These are phyloP conservation scores for Actinia tenebrosa DNA, from an alignment of 64 coral and sea anemone genomes.

Conservation along the genomic window DNA sequence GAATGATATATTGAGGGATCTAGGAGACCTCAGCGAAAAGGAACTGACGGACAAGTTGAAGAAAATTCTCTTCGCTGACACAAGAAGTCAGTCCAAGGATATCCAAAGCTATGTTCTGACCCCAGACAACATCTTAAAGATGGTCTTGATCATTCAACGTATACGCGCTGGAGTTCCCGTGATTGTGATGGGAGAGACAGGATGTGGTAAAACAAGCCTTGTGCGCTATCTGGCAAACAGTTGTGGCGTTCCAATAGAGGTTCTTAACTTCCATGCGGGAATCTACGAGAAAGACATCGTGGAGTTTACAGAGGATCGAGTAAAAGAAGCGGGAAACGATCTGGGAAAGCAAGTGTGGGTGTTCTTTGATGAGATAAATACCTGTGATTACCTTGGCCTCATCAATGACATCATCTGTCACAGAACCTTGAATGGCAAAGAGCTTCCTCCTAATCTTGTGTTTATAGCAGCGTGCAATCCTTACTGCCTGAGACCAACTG, in stretches of 20 bases:
- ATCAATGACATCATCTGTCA: conserved; percentile 80
- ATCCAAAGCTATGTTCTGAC: conserved; percentile 66
- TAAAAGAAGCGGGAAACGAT: conserved; percentile 16
- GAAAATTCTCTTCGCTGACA: conserved; percentile 37
- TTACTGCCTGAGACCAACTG: conserved; percentile 64
- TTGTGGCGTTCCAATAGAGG: conserved; percentile 54
- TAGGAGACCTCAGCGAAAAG: conserved; percentile 38
- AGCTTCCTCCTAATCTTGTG: conserved; percentile 61
- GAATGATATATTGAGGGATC: conserved; percentile 45
- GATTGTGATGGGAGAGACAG: conserved; percentile 95
- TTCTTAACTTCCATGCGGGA: conserved; percentile 85
- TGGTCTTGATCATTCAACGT: conserved; percentile 84
- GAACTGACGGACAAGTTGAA: conserved; percentile 65
- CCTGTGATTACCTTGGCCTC: conserved; percentile 68
- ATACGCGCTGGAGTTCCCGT: conserved; percentile 82
- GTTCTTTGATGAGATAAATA: conserved; percentile 93
- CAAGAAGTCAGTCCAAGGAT: not conserved
- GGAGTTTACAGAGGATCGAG: conserved; percentile 33
- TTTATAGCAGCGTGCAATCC: conserved; percentile 95
- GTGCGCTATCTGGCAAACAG: conserved; percentile 81
- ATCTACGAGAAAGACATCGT: conserved; percentile 54
- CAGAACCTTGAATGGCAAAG: conserved; percentile 59
- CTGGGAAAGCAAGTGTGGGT: conserved; percentile 44
- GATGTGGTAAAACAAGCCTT: conserved; percentile 93
- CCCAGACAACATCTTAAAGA: conserved; percentile 97